A percentile compares a stretch with the other conserved stretches of the same genome.
These are phyloP conservation scores for Pseudomugil gertrudae DNA, from an alignment of 2,797 vertebrate genomes.

Conservation along the genomic window DNA sequence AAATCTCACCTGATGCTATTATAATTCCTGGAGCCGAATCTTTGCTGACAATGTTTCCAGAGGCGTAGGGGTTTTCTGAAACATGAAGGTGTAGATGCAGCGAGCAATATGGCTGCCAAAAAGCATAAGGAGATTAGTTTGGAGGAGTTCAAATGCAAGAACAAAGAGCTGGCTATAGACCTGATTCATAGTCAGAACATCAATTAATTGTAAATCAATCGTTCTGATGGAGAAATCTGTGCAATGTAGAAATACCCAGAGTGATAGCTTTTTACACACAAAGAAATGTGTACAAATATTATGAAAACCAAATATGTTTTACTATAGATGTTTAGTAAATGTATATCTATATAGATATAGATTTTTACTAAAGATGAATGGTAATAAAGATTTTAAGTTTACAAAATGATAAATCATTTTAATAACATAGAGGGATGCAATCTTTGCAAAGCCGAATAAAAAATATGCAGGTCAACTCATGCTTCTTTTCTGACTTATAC, in stretches of 20 bases:
- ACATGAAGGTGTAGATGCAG: constrained; percentile 93
- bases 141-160: constrained; percentile 17
- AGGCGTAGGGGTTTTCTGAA: constrained; percentile 95
- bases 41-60: constrained; percentile 93
- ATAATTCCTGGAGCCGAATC: constrained; percentile 93
- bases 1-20: constrained; percentile 90
- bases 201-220: neutral
- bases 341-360: too few species aligned
- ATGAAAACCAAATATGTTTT: neutral
- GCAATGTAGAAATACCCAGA: neutral
- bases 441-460: neutral
- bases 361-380: too few species aligned
- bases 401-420: neutral
- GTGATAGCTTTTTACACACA: neutral
- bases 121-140: constrained; percentile 41
- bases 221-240: neutral
- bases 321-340: too few species aligned
- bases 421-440: neutral
- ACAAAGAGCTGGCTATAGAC: constrained; percentile 12
- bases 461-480: neutral
- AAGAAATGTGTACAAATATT: too few species aligned
- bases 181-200: neutral
- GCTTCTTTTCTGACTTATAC: neutral
- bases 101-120: constrained; percentile 89
- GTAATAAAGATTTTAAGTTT: neutral